Evolutionary conservation across 1,140 invertebrate genomes (phyloP).

Genomic region (Amyelois transitella): DNA sequence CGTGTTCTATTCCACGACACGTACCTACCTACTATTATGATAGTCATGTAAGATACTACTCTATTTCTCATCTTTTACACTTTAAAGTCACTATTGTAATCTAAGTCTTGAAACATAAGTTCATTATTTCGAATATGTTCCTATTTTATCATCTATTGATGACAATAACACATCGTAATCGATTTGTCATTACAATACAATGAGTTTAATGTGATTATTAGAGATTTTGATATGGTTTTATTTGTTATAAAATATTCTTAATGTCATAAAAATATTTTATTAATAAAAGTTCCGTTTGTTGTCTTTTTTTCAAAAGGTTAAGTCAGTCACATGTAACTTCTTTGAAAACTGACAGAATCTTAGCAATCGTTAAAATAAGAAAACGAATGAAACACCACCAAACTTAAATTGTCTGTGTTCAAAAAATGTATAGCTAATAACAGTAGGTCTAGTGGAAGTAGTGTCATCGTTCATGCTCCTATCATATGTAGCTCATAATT

Average conservation of each 20-base stretch:
- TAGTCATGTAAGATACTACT: slow-evolving; percentile 11
- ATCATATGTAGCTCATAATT: slow-evolving; percentile 12
- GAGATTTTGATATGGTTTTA: too few species aligned
- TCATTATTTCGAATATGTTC: slow-evolving; percentile 2
- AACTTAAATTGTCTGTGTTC: slow-evolving; percentile 53
- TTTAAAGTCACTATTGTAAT: background rate
- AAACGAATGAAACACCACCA: slow-evolving; percentile 50
- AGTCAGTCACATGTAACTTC: background rate
- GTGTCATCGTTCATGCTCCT: slow-evolving; percentile 16
- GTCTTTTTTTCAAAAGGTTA: background rate
- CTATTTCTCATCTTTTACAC: slow-evolving; percentile 23
- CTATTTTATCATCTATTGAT: slow-evolving; percentile 11
- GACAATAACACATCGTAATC: slow-evolving; percentile 28
- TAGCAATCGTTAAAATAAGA: slow-evolving; percentile 21
- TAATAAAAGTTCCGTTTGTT: background rate
- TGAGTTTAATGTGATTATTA: too few species aligned
- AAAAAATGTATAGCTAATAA: slow-evolving; percentile 20
- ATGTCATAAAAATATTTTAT: background rate
- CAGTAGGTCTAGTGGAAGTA: slow-evolving; percentile 9
- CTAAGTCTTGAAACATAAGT: background rate
- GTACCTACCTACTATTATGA: slow-evolving; percentile 14
- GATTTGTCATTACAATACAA: background rate
- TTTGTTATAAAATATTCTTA: too few species aligned
- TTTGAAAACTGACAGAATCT: slow-evolving; percentile 1
- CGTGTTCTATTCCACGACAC: slow-evolving; percentile 72